Conservation (phyloP, 2,797 vertebrate genomes). For the Yasuhikotakia modesta region DNA sequence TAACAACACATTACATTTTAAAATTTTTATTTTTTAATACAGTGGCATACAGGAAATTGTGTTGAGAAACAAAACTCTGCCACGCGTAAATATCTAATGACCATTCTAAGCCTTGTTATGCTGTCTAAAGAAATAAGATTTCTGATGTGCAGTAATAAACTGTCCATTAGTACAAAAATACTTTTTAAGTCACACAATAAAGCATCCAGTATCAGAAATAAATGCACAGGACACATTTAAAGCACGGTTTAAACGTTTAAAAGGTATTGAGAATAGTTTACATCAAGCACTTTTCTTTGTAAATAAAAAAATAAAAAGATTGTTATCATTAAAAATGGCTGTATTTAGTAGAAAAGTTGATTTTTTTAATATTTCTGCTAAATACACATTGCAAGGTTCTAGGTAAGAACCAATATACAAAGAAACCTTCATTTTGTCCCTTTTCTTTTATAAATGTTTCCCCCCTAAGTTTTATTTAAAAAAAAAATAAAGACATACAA, state of each 20-base stretch:
- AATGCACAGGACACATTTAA: constrained; percentile 83
- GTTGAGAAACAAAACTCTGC: constrained; percentile 83
- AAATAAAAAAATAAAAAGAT: constrained; percentile 76
- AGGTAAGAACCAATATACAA: constrained; percentile 93
- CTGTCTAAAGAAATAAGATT: constrained; percentile 89
- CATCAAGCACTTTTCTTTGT: constrained; percentile 80
- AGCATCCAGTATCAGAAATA: constrained; percentile 95
- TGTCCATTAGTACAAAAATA: constrained; percentile 99
- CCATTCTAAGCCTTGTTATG: constrained; percentile 90
- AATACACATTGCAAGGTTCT: constrained; percentile 93
- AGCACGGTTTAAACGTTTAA: constrained; percentile 65
- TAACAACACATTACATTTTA: constrained; percentile 79
- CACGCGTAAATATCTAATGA: constrained; percentile 93
- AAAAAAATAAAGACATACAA: constrained; percentile 92
- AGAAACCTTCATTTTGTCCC: constrained; percentile 71
- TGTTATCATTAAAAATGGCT: constrained; percentile 84
- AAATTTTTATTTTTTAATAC: constrained; percentile 98
- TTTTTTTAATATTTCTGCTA: constrained; percentile 83
- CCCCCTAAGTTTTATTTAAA: constrained; percentile 86
- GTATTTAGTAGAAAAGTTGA: constrained; percentile 86
- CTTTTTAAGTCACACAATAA: constrained; percentile 98
- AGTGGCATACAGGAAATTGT: constrained; percentile 94
- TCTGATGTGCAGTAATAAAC: constrained; percentile 97
- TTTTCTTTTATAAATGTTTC: constrained; percentile 72
- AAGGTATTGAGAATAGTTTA: constrained; percentile 83